phyloP scores from a whole-genome alignment of 2,113 vertebrate genomes.

The Otus sunia region DNA sequence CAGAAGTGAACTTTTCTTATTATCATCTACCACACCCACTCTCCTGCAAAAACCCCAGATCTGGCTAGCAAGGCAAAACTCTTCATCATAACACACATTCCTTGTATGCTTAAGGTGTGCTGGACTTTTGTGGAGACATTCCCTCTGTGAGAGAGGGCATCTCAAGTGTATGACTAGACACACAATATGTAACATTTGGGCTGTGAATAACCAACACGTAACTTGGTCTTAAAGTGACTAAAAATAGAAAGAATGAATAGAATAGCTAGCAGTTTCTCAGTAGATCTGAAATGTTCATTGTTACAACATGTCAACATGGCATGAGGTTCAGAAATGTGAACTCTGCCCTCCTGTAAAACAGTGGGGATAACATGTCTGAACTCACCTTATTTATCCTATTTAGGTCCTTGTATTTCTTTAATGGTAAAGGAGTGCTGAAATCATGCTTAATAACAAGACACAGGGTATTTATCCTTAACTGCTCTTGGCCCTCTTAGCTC shows the following conservation, averaged over 20 bases:
- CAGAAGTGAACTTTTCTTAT: background rate
- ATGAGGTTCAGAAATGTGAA: background rate
- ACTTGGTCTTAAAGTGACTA: background rate
- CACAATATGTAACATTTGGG: background rate
- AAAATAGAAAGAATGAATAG: background rate
- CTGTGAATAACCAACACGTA: background rate
- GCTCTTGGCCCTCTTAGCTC: background rate
- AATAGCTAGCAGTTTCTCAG: background rate
- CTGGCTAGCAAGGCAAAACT: background rate
- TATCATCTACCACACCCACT: background rate
- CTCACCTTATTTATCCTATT: background rate
- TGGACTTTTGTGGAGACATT: background rate
- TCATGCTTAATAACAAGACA: background rate
- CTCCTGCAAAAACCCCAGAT: background rate
- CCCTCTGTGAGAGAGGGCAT: background rate
- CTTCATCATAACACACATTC: background rate
- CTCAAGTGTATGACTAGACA: background rate
- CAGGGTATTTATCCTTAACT: background rate
- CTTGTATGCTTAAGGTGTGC: fast-evolving
- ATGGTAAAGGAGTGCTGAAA: background rate
- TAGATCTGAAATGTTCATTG: background rate
- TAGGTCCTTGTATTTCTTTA: background rate
- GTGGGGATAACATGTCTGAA: background rate
- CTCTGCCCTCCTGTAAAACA: background rate
- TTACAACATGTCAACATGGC: background rate